Conservation (phyloP, 2,113 vertebrate species). For the Gobius niger region DNA sequence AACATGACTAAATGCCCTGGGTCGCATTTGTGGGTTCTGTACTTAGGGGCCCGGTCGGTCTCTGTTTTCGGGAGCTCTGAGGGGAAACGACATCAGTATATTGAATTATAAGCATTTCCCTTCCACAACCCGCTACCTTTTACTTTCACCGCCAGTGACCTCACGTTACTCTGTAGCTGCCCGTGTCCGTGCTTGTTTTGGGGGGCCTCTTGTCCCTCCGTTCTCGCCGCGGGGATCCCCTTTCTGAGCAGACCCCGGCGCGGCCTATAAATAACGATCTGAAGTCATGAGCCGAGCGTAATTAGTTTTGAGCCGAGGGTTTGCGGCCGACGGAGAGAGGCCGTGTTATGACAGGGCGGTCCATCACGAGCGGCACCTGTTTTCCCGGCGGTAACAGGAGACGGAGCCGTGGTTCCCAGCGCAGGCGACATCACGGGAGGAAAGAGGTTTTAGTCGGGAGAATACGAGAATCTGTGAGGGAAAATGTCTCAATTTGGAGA, state of each 20-base stretch:
- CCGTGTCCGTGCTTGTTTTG: conserved; percentile 27
- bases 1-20: too few species aligned
- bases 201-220: conserved; percentile 28
- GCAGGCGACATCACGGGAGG: conserved; percentile 29
- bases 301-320: conserved; percentile 69
- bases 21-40: too few species aligned
- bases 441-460: conserved; percentile 21
- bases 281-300: conserved; percentile 61
- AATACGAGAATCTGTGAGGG: background rate
- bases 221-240: conserved; percentile 41
- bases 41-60: too few species aligned
- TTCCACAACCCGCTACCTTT: too few species aligned
- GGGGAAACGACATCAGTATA: too few species aligned
- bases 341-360: conserved; percentile 61
- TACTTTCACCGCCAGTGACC: conserved; percentile 27
- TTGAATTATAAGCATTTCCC: too few species aligned
- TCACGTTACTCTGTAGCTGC: conserved; percentile 6
- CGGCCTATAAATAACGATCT: conserved; percentile 68
- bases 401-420: conserved; percentile 24
- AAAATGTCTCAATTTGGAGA: background rate
- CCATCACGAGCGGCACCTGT: conserved; percentile 69
- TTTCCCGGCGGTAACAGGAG: conserved; percentile 67
- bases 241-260: conserved; percentile 40
- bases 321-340: conserved; percentile 27
- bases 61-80: too few species aligned